Percentiles rank a stretch among this genome's conserved stretches.
Conservation (phyloP, 2,113 vertebrate species). For the Gavia stellata region DNA sequence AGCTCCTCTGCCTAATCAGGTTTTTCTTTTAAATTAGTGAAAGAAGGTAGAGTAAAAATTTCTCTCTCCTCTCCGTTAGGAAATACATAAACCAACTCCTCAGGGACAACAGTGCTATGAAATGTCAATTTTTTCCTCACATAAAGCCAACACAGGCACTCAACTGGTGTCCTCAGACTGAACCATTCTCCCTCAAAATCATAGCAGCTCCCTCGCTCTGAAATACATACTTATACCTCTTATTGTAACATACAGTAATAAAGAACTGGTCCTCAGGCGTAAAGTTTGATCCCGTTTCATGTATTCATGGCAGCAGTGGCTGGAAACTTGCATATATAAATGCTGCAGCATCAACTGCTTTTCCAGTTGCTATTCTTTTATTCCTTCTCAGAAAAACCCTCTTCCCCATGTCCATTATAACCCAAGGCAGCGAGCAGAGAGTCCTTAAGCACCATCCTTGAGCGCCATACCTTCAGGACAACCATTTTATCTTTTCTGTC, state of each 20-base stretch:
- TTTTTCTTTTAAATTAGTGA: background rate
- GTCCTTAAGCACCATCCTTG: accelerated
- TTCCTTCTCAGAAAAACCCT: background rate
- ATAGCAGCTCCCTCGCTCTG: background rate
- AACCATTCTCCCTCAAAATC: background rate
- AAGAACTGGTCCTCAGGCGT: accelerated
- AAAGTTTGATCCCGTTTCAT: accelerated
- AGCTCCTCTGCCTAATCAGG: background rate
- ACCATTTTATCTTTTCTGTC: background rate
- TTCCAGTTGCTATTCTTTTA: background rate
- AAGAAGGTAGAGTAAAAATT: background rate
- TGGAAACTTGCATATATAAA: background rate
- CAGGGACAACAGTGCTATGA: background rate
- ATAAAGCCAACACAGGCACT: background rate
- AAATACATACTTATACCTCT: background rate
- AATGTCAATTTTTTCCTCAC: background rate
- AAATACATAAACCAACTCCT: background rate
- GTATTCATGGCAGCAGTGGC: background rate
- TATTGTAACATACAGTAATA: background rate
- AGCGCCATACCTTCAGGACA: accelerated
- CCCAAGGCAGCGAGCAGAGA: background rate
- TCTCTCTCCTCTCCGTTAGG: background rate
- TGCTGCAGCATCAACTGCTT: background rate
- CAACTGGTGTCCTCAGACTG: background rate
- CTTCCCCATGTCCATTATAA: accelerated